phyloP scores from a whole-genome alignment of 2,113 vertebrate genomes.

The Penelope pileata region DNA sequence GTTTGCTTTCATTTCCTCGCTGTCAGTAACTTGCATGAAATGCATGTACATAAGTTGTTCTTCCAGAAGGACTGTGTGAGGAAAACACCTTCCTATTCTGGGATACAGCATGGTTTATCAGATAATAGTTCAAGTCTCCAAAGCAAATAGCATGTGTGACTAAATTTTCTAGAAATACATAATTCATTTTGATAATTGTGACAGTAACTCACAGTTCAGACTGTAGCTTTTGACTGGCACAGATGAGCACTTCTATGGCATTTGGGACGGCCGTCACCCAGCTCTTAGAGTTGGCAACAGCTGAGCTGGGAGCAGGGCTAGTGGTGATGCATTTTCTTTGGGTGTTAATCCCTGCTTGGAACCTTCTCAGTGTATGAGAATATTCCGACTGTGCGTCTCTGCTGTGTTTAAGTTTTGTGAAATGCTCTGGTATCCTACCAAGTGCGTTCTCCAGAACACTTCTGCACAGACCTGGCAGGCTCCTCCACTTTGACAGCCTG shows the following conservation, averaged over 20 bases:
- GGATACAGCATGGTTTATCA: neutral
- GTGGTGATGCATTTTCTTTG: neutral
- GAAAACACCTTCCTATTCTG: neutral
- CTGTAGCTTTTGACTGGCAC: neutral
- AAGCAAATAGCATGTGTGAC: neutral
- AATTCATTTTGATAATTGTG: neutral
- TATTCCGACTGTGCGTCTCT: neutral
- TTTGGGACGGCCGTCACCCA: neutral
- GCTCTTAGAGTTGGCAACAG: neutral
- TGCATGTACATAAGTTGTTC: neutral
- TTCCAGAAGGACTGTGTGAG: neutral
- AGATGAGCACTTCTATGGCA: fast-evolving
- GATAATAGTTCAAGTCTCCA: neutral
- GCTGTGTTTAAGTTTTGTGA: neutral
- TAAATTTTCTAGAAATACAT: too few species aligned
- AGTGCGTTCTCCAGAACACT: neutral
- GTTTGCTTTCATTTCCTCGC: neutral
- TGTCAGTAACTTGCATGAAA: neutral
- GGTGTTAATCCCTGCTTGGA: slow-evolving; percentile 2
- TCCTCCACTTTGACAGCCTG: neutral
- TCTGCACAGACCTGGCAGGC: neutral
- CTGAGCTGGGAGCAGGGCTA: neutral
- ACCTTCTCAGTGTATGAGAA: neutral
- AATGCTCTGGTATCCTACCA: neutral
- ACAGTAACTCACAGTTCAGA: neutral